Evolutionary conservation across 1,140 invertebrate species (phyloP), one percentile per base, ranked within the genome.

Genomic region (Ooceraea biroi): DNA sequence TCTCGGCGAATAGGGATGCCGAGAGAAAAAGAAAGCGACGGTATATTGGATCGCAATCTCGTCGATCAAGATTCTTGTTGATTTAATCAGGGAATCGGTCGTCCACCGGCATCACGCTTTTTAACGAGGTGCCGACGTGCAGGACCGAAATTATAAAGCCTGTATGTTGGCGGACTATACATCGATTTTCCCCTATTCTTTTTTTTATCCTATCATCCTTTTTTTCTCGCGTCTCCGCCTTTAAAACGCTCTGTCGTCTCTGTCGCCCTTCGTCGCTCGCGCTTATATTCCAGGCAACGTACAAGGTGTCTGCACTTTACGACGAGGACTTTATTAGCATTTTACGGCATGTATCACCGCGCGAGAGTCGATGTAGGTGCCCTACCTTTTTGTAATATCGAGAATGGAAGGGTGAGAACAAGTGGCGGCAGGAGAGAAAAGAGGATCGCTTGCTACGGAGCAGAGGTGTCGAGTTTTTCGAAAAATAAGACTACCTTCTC

Each of bases 311-410:
- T 76, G 55, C 76, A 72, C 63, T 88, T 90, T 85, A 85, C 76
- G 74, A 84, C 89, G 83, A 86, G 86, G 68, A 85, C 88, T 89
- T 91, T 91, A 91, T 91, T 91, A 90, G 84, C 88, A 91, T 91
- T 91, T 91, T 90, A 89, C 82, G 76, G 78, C 74, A 77, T 86
- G 84, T 82, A 82, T 90, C 87, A 72, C 88, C 50, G 57, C 50
- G 27, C 27, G 60, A 36, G 74, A 41, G 46, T 55, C 52, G 50
- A 86, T 86, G 50, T 72, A 73, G 55, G 41, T 30, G 22, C 30
- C 19, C 27, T 11, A 65, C 14, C 36, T 77, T 77, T 66, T 77
- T 66, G 17, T 55, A 66, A 77, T 66, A 77, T 77, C 14, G 48
- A 77, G 27, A 66, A 55, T 48, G 50, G 19, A 55, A 52, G n/a